phyloP scores from a whole-genome alignment of 2,797 vertebrate species.

The Melanogrammus aeglefinus region DNA sequence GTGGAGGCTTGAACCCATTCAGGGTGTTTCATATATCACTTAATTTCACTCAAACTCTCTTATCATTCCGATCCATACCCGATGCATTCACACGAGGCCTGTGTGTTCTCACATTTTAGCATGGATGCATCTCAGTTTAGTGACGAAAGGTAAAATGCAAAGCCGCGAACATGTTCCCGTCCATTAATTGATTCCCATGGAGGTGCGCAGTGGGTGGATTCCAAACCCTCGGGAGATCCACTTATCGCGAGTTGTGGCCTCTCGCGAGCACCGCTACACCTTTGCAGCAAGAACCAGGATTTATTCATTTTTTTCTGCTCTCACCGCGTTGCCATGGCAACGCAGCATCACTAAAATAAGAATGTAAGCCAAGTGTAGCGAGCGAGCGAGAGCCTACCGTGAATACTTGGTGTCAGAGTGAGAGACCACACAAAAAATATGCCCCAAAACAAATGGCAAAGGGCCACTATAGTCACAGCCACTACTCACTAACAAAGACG shows the following conservation, averaged over 20 bases:
- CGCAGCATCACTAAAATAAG: slow-evolving; percentile 45
- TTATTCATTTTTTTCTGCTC: slow-evolving; percentile 32
- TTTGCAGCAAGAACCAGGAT: background rate
- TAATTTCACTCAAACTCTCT: background rate
- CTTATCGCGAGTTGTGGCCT: background rate
- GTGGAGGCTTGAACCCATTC: background rate
- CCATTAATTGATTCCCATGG: background rate
- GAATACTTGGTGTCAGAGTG: background rate
- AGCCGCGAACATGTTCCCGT: background rate
- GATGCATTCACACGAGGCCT: background rate
- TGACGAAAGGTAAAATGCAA: background rate
- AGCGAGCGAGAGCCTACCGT: background rate
- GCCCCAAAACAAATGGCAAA: background rate
- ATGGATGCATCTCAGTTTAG: background rate
- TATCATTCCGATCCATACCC: background rate
- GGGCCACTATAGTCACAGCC: background rate
- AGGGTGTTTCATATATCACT: background rate
- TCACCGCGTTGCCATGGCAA: slow-evolving; percentile 63
- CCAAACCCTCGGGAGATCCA: background rate
- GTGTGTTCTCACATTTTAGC: background rate
- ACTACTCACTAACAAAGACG: background rate
- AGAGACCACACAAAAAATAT: background rate
- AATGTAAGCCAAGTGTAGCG: slow-evolving; percentile 17
- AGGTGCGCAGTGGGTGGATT: background rate
- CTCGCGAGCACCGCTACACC: background rate